Base-by-base conservation (phyloP, 1,140 invertebrate species). In the Drosophila varians region DNA sequence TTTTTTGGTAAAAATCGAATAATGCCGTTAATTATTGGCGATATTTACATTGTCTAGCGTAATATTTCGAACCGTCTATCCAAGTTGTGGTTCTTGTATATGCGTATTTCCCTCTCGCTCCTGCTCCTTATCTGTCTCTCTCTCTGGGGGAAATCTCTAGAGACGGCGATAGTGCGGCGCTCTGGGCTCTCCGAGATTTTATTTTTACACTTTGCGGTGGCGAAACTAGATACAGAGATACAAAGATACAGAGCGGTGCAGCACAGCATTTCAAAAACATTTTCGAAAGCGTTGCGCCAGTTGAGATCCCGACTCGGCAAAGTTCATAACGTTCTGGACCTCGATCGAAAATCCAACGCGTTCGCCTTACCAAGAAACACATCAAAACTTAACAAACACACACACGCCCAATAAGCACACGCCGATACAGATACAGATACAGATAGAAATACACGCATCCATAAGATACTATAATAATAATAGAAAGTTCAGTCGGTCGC, bases 401-500 rank as follows among this genome's bases (percentile, higher is more conserved):
- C 42, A 26, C 23, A 54, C 55, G n/a, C 48, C 36, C 49, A 25
- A 14, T 3, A 52, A 23, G 23, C 11, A 49, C 46, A 57, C 51
- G n/a, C 25, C 2, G 7, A 64, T 6, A 52, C 34, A 4, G 11
- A 64, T 8, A 52, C 36, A 36, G 19, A 31, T 18, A 65, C 7
- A 31, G 9, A n/a, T 12, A n/a, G n/a, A n/a, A n/a, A n/a, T n/a
- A 38, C 12, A 25, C 25, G 16, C 18, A 43, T 47, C 66, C 65
- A 57, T 14, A 11, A 42, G 52, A 73, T 49, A 64, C 45, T 18
- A 42, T 16, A 80, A 54, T 66, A 75, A 55, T 61, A 73, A 74
- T 80, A 74, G 79, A 84, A 86, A 90, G 89, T 90, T 90, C 72
- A 90, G 89, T 89, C 88, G 89, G 89, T 90, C 31, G 82, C 91